Percentiles rank a stretch among this genome's conserved stretches.
These are phyloP conservation scores for Gymnobelideus leadbeateri DNA, from an alignment of 2,113 vertebrate species.

Conservation along the genomic window DNA sequence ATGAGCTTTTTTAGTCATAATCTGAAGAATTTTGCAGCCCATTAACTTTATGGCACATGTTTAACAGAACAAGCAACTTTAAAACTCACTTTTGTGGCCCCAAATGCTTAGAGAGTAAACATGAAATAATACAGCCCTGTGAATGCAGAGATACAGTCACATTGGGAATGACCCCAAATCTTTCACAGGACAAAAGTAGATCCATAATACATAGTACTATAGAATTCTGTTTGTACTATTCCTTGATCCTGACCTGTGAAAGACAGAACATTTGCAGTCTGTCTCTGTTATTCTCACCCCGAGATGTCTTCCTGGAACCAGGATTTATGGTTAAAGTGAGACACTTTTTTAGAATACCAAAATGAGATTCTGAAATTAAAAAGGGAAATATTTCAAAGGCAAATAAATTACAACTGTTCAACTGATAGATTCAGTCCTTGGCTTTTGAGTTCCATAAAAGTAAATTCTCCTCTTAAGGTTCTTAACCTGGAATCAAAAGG, in stretches of 20 bases:
- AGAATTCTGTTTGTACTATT: background rate
- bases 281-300: background rate
- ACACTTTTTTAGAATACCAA: background rate
- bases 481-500: background rate
- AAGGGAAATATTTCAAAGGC: background rate
- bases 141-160: background rate
- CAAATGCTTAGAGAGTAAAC: background rate
- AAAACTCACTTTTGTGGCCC: background rate
- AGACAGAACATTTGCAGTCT: background rate
- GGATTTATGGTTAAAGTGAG: background rate
- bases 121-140: background rate
- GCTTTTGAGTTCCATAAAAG: background rate
- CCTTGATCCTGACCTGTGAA: background rate
- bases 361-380: slow-evolving; percentile 11
- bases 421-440: background rate
- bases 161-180: background rate
- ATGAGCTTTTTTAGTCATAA: slow-evolving; percentile 32
- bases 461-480: background rate
- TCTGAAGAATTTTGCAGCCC: slow-evolving; percentile 10
- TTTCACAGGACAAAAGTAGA: background rate
- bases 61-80: slow-evolving; percentile 30
- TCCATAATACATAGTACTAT: background rate
- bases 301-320: background rate
- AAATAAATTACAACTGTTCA: background rate
- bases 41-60: slow-evolving; percentile 14